A percentile compares a stretch with the other conserved stretches of the same genome.
phyloP scores from a whole-genome alignment of 2,888 invertebrate species.

The Hymenopus coronatus region DNA sequence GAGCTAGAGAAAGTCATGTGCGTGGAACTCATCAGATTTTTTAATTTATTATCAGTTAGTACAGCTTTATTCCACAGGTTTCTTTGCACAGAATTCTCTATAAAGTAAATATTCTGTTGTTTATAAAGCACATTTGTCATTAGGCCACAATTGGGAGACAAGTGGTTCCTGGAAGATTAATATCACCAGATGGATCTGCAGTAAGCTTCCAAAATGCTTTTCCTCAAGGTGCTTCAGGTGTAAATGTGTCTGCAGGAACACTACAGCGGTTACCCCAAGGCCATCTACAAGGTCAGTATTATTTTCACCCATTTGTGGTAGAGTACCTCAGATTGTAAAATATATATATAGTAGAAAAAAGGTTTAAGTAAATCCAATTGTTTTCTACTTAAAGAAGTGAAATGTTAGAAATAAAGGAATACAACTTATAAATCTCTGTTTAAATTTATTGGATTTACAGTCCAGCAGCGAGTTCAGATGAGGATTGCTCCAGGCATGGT shows the following conservation, averaged over 20 bases:
- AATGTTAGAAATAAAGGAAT: neutral
- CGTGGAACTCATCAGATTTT: too few species aligned
- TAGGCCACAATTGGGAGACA: constrained; percentile 50
- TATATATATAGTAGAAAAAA: too few species aligned
- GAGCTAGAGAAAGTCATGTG: too few species aligned
- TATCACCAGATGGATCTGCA: constrained; percentile 61
- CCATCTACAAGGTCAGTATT: constrained; percentile 44
- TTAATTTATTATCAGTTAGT: too few species aligned
- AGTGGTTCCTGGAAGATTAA: constrained; percentile 54
- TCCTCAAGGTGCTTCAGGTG: constrained; percentile 33
- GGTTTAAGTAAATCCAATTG: too few species aligned
- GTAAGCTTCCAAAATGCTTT: constrained; percentile 47
- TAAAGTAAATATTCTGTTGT: neutral
- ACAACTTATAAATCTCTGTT: neutral
- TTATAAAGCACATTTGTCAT: neutral
- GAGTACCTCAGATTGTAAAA: too few species aligned
- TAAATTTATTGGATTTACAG: neutral
- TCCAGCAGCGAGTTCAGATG: constrained; percentile 24
- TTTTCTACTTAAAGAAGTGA: too few species aligned
- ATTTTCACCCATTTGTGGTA: too few species aligned
- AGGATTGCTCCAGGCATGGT: constrained; percentile 17
- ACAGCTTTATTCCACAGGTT: too few species aligned
- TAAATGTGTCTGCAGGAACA: constrained; percentile 38
- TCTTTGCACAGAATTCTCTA: too few species aligned
- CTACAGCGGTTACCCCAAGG: constrained; percentile 44